Conservation (phyloP, 2,113 vertebrate species). For the Ameiurus melas region DNA sequence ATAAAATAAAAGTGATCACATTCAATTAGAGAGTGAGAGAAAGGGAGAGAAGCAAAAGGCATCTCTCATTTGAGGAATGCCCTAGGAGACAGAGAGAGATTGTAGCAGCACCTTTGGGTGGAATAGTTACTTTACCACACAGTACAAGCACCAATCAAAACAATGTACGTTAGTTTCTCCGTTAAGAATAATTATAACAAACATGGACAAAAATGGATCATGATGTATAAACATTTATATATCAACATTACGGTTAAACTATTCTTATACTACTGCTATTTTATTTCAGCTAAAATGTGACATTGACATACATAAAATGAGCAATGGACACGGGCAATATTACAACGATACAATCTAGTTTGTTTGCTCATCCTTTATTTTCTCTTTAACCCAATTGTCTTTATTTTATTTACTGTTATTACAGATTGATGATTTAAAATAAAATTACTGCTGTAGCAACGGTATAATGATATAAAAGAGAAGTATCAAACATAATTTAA, state of each 20-base stretch:
- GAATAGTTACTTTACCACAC: not conserved
- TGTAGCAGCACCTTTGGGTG: not conserved
- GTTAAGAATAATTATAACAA: not conserved
- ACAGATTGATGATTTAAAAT: not conserved
- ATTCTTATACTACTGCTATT: not conserved
- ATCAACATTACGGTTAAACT: not conserved
- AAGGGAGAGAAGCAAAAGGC: not conserved
- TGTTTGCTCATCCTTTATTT: not conserved
- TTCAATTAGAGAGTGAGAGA: not conserved
- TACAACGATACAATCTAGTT: not conserved
- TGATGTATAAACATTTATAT: not conserved
- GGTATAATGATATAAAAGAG: not conserved
- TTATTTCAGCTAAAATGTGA: not conserved
- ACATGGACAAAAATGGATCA: not conserved
- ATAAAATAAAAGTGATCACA: not conserved
- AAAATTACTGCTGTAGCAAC: not conserved
- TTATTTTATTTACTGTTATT: no score
- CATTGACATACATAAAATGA: not conserved
- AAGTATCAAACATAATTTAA: not conserved
- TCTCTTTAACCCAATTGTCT: not conserved
- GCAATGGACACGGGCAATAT: not conserved
- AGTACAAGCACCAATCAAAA: not conserved
- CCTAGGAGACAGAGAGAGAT: not conserved
- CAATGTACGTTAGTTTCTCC: conserved; percentile 26
- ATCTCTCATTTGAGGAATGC: not conserved